Conservation (phyloP, 2,113 vertebrate species). For the Sapayoa aenigma region DNA sequence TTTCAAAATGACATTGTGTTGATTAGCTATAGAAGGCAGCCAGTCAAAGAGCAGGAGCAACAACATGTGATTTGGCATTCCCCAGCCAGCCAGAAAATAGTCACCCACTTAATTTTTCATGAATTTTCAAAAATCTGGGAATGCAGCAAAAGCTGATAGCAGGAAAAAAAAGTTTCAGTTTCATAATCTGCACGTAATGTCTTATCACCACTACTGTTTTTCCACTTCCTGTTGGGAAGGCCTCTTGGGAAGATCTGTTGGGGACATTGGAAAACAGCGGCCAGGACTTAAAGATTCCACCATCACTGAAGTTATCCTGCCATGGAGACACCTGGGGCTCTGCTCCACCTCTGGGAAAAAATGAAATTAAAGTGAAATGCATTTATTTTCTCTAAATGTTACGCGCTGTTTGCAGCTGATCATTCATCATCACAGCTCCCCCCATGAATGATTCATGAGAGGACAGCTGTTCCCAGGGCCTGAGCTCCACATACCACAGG, state of each 20-base stretch:
- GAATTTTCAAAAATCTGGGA: not conserved
- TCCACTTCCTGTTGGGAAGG: not conserved
- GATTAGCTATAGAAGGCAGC: slow-evolving; percentile 59
- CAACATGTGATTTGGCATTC: slow-evolving; percentile 46
- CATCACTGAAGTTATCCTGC: not conserved
- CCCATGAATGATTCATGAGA: slow-evolving; percentile 49
- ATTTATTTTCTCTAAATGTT: slow-evolving; percentile 21
- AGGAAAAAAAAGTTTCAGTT: not conserved
- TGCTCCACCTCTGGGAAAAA: not conserved
- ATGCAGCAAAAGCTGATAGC: not conserved
- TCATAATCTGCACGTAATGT: not conserved
- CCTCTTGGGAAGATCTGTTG: not conserved
- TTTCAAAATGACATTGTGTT: slow-evolving; percentile 56
- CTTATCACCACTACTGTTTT: not conserved
- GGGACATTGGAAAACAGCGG: not conserved
- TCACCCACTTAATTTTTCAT: not conserved
- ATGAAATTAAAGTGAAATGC: not conserved
- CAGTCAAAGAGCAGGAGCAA: slow-evolving; percentile 49
- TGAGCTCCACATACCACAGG: not conserved
- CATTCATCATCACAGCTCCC: slow-evolving; percentile 9
- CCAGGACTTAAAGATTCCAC: not conserved
- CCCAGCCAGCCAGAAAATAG: slow-evolving; percentile 38
- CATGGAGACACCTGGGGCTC: not conserved
- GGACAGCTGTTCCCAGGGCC: slow-evolving; percentile 32
- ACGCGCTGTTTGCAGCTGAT: slow-evolving; percentile 31